phyloP scores from a whole-genome alignment of 2,797 vertebrate species.

The Linurgus olivaceus region DNA sequence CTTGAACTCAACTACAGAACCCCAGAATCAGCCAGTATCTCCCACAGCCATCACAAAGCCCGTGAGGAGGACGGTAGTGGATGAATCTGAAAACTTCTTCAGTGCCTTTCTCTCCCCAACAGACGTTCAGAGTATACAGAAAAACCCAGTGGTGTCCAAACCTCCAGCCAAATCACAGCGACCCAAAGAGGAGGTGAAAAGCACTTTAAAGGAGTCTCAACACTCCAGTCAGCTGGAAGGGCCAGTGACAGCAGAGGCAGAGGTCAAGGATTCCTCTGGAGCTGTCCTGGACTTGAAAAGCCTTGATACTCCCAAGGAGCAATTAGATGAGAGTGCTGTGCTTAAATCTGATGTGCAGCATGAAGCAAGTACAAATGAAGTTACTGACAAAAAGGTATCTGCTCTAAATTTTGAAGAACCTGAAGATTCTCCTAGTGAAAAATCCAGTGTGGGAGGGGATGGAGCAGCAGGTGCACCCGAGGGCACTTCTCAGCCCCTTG shows the following conservation, averaged over 20 bases:
- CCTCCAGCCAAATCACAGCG: slow-evolving; percentile 88
- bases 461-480: not conserved
- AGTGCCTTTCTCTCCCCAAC: slow-evolving; percentile 89
- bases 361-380: slow-evolving; percentile 37
- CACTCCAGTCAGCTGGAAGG: slow-evolving; percentile 49
- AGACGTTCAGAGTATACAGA: slow-evolving; percentile 80
- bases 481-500: slow-evolving; percentile 61
- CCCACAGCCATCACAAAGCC: slow-evolving; percentile 96
- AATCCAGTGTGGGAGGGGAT: not conserved
- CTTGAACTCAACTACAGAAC: slow-evolving; percentile 76
- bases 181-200: slow-evolving; percentile 80
- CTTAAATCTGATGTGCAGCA: slow-evolving; percentile 14
- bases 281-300: slow-evolving; percentile 49
- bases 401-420: slow-evolving; percentile 30
- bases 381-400: slow-evolving; percentile 34
- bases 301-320: slow-evolving; percentile 3
- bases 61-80: slow-evolving; percentile 90
- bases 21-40: slow-evolving; percentile 73
- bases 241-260: slow-evolving; percentile 28
- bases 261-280: slow-evolving; percentile 52
- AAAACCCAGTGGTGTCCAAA: slow-evolving; percentile 87
- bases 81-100: slow-evolving; percentile 96
- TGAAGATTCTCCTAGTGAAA: slow-evolving; percentile 31
- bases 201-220: slow-evolving; percentile 56
- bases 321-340: slow-evolving; percentile 42